phyloP scores from a whole-genome alignment of 2,113 vertebrate genomes.

The Eptesicus fuscus region DNA sequence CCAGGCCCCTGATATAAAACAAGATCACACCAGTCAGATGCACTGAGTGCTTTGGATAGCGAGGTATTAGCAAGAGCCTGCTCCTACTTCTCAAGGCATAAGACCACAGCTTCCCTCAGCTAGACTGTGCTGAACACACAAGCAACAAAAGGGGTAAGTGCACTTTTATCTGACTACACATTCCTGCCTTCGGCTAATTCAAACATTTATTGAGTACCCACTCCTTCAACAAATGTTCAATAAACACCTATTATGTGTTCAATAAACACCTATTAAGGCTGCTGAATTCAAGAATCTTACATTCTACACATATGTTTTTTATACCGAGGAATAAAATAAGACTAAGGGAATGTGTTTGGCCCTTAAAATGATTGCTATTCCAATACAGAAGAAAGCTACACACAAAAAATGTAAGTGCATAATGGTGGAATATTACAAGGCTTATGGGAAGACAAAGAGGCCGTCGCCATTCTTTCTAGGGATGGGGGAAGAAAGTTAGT shows the following conservation, averaged over 20 bases:
- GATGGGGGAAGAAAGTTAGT: neutral
- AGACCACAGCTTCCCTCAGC: neutral
- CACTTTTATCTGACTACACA: neutral
- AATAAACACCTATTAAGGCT: neutral
- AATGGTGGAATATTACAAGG: neutral
- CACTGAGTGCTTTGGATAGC: neutral
- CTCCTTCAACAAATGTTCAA: neutral
- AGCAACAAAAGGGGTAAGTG: neutral
- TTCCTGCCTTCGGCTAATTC: neutral
- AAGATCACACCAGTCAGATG: neutral
- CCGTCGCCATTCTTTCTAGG: neutral
- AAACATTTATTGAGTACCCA: neutral
- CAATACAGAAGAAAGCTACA: neutral
- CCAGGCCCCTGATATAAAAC: neutral
- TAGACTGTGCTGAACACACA: neutral
- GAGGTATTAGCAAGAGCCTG: neutral
- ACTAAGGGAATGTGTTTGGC: neutral
- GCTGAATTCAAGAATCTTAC: neutral
- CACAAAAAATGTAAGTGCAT: neutral
- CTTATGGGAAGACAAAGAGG: neutral
- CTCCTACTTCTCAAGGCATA: neutral
- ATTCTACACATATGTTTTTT: neutral
- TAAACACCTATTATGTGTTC: neutral
- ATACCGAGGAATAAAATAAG: neutral
- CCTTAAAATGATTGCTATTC: neutral